These are phyloP conservation scores for Oryzias sinensis DNA, from an alignment of 2,797 vertebrate genomes.

Conservation along the genomic window DNA sequence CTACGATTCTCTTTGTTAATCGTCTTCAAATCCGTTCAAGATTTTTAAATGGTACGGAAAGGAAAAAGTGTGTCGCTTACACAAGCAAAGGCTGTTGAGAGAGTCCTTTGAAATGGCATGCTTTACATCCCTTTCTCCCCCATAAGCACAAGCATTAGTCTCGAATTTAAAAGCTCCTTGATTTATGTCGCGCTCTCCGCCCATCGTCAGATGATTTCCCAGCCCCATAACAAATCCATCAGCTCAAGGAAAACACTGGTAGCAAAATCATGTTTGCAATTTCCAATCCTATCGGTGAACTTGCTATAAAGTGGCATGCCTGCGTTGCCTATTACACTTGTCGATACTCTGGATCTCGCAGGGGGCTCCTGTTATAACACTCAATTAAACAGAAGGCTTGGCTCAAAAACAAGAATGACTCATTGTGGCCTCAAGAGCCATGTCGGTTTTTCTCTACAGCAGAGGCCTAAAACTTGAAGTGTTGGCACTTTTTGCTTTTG, in stretches of 20 bases:
- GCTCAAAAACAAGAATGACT: conserved; percentile 14
- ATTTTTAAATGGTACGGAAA: not conserved
- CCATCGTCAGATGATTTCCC: conserved; percentile 41
- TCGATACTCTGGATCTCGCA: conserved; percentile 30
- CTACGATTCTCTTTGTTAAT: not conserved
- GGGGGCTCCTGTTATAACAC: conserved; percentile 15
- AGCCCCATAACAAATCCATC: conserved; percentile 52
- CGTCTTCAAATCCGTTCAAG: not conserved
- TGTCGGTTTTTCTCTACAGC: not conserved
- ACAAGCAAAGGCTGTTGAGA: conserved; percentile 5
- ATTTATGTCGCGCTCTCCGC: conserved; percentile 45
- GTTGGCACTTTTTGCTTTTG: conserved; percentile 10
- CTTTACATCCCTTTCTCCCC: conserved; percentile 27
- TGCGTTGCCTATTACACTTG: conserved; percentile 25
- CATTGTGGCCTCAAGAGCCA: conserved; percentile 22
- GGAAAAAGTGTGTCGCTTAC: not conserved
- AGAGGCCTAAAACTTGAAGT: conserved; percentile 24
- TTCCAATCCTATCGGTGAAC: conserved; percentile 44
- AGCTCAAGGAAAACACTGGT: conserved; percentile 30
- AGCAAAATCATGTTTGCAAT: conserved; percentile 13
- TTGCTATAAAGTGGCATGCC: conserved; percentile 33
- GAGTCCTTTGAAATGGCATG: conserved; percentile 11
- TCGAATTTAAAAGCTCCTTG: conserved; percentile 52
- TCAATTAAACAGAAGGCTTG: conserved; percentile 33
- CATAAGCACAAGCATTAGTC: conserved; percentile 46